phyloP scores from a whole-genome alignment of 2,888 invertebrate species.

The Eudasyphora cyanicolor region DNA sequence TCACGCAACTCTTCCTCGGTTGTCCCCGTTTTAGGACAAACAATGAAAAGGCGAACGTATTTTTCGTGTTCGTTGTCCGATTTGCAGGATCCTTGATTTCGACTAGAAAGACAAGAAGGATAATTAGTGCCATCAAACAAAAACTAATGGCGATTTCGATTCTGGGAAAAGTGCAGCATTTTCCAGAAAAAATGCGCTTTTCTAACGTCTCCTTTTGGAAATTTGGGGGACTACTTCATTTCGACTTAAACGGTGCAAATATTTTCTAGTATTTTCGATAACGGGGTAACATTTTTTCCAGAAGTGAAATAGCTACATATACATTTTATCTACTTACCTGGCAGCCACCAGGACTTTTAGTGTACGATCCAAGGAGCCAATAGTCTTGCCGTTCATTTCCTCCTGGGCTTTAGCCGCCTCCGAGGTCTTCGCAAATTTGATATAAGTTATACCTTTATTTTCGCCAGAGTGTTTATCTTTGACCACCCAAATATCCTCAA shows the following conservation, averaged over 20 bases:
- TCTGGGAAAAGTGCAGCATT: too few species aligned
- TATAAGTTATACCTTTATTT: conserved; percentile 93
- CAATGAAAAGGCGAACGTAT: conserved; percentile 90
- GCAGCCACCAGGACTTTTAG: conserved; percentile 95
- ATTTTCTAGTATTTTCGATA: too few species aligned
- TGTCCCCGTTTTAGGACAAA: conserved; percentile 87
- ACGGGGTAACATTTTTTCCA: too few species aligned
- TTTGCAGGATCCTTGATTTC: conserved; percentile 85
- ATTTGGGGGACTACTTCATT: too few species aligned
- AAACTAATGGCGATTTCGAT: too few species aligned
- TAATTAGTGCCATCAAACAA: background rate
- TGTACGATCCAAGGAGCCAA: conserved; percentile 86
- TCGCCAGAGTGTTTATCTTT: conserved; percentile 89
- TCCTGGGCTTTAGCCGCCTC: conserved; percentile 94
- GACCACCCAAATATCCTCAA: conserved; percentile 93
- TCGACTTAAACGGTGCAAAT: too few species aligned
- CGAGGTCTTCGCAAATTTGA: conserved; percentile 94
- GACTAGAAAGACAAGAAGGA: conserved; percentile 79
- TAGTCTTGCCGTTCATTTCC: conserved; percentile 84
- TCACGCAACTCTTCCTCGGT: conserved; percentile 87
- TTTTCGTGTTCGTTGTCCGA: conserved; percentile 90
- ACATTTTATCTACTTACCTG: conserved; percentile 81
- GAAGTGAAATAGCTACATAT: too few species aligned
- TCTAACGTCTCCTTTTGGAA: too few species aligned
- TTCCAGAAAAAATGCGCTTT: too few species aligned